Percentiles rank a stretch among this genome's conserved stretches.
phyloP scores from a whole-genome alignment of 2,797 vertebrate species.

The Sebastiscus tertius region DNA sequence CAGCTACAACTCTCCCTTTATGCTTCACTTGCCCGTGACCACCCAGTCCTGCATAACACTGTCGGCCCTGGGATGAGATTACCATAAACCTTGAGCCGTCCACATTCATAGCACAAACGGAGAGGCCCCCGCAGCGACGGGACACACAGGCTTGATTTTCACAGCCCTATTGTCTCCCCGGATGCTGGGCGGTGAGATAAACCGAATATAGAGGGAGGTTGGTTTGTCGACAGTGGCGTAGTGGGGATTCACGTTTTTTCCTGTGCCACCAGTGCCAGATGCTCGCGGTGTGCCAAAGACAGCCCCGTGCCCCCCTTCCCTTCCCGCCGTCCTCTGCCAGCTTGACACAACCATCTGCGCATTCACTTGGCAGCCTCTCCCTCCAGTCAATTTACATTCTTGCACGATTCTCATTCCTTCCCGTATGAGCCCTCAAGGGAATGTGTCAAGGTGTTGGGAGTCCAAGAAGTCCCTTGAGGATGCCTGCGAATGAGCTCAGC shows the following conservation, averaged over 20 bases:
- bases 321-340: constrained; percentile 58
- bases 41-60: constrained; percentile 34
- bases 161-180: constrained; percentile 56
- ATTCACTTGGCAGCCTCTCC: constrained; percentile 62
- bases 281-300: constrained; percentile 59
- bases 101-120: constrained; percentile 27
- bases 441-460: constrained; percentile 57
- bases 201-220: constrained; percentile 39
- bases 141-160: constrained; percentile 34
- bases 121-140: constrained; percentile 7
- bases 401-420: constrained; percentile 45
- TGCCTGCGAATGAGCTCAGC: constrained; percentile 44
- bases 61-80: constrained; percentile 57
- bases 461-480: constrained; percentile 54
- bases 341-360: constrained; percentile 75
- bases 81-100: constrained; percentile 48
- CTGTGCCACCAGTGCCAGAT: constrained; percentile 66
- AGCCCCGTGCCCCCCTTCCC: constrained; percentile 44
- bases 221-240: constrained; percentile 1
- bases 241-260: constrained; percentile 20
- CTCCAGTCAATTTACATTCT: constrained; percentile 65
- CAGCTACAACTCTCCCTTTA: constrained; percentile 17
- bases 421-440: constrained; percentile 40
- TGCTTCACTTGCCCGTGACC: constrained; percentile 30
- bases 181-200: constrained; percentile 73